Conservation (phyloP, 2,888 invertebrate genomes). For the Girardia tigrina region DNA sequence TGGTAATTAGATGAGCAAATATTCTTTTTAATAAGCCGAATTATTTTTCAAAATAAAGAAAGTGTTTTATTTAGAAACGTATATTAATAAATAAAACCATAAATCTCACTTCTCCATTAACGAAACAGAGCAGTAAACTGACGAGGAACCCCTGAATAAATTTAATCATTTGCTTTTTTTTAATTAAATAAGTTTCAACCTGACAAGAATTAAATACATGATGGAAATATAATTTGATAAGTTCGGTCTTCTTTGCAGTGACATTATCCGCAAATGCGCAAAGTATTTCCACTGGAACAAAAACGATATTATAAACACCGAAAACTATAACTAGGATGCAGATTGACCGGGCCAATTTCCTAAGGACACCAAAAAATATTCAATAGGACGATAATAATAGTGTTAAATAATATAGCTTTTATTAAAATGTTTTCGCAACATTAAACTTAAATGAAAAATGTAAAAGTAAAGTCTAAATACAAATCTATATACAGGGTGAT, state of each 20-base stretch:
- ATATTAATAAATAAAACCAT: not conserved
- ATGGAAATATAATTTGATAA: conserved; percentile 23
- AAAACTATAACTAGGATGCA: not conserved
- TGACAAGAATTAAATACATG: conserved; percentile 9
- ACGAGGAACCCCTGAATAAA: not conserved
- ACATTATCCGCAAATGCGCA: not conserved
- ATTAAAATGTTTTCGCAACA: no score
- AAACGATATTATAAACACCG: not conserved
- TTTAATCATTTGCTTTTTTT: not conserved
- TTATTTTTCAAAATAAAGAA: not conserved
- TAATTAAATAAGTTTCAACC: not conserved
- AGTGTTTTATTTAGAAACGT: not conserved
- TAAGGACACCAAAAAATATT: no score
- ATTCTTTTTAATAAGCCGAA: not conserved
- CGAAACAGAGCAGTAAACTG: not conserved
- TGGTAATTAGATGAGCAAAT: not conserved
- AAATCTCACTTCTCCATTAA: not conserved
- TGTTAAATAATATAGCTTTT: no score
- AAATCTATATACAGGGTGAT: no score
- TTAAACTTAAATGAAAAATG: no score
- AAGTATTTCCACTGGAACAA: not conserved
- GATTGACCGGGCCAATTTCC: not conserved
- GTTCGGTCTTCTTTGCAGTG: conserved; percentile 3
- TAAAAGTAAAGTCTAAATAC: no score
- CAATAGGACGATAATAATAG: no score